A percentile compares a stretch with the other conserved stretches of the same genome.
phyloP scores from a whole-genome alignment of 1,140 invertebrate genomes.

The Zeugodacus cucurbitae region DNA sequence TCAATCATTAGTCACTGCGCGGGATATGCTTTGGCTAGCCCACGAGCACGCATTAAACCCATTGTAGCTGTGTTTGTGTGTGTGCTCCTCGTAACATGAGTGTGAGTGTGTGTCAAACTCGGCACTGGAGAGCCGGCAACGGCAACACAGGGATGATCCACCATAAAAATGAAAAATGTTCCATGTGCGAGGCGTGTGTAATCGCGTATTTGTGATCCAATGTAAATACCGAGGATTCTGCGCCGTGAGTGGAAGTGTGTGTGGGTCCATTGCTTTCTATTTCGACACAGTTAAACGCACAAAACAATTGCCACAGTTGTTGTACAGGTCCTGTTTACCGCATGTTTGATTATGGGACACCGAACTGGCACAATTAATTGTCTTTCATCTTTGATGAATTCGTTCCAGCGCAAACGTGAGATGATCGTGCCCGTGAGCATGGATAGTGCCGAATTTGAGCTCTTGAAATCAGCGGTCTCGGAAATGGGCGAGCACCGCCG shows the following conservation, averaged over 20 bases:
- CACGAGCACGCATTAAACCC: not conserved
- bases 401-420: conserved; percentile 43
- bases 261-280: not conserved
- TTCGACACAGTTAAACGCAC: not conserved
- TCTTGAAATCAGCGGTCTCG: not conserved
- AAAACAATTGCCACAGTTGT: conserved; percentile 6
- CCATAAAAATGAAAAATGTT: conserved; percentile 38
- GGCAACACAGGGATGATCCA: not conserved
- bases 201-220: conserved; percentile 42
- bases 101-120: not conserved
- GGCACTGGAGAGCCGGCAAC: not conserved
- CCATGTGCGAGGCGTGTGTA: conserved; percentile 43
- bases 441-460: not conserved
- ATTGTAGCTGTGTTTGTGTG: not conserved
- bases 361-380: conserved; percentile 44
- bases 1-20: conserved; percentile 14
- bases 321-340: not conserved
- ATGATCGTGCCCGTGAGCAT: not conserved
- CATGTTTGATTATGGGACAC: conserved; percentile 16
- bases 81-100: not conserved
- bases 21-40: not conserved
- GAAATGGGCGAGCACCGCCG: conserved; percentile 6
- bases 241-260: not conserved
- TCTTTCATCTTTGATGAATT: conserved; percentile 45
- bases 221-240: conserved; percentile 41